Percentiles rank a stretch among this genome's conserved stretches.
phyloP scores from a whole-genome alignment of 1,140 invertebrate genomes.

The Aphidius gifuensis region DNA sequence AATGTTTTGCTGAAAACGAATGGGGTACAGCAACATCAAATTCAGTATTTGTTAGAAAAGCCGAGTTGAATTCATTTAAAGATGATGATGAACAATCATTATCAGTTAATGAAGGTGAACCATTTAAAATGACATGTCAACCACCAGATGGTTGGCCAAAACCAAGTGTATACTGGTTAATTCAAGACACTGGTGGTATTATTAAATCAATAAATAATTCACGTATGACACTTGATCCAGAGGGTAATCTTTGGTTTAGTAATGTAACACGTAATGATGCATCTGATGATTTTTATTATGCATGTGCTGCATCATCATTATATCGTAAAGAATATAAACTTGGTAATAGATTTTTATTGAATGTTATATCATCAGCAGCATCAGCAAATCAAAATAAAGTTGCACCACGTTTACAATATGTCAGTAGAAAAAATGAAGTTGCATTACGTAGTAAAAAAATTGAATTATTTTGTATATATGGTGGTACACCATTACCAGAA shows the following conservation, averaged over 20 bases:
- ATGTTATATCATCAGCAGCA: conserved; percentile 74
- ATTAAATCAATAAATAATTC: conserved; percentile 89
- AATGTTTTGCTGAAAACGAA: conserved; percentile 94
- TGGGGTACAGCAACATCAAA: conserved; percentile 93
- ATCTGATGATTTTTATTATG: conserved; percentile 79
- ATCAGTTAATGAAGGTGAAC: conserved; percentile 79
- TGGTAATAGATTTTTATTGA: conserved; percentile 76
- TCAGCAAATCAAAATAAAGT: conserved; percentile 75
- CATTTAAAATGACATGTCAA: conserved; percentile 81
- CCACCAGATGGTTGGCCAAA: conserved; percentile 93
- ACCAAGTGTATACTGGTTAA: conserved; percentile 90
- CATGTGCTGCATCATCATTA: conserved; percentile 82
- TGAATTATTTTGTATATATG: conserved; percentile 85
- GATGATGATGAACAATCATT: conserved; percentile 65
- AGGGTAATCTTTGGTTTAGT: conserved; percentile 91
- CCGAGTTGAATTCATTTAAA: conserved; percentile 89
- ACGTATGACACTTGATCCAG: conserved; percentile 89
- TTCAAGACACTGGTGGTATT: conserved; percentile 72
- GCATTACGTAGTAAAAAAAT: conserved; percentile 77
- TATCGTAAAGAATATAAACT: conserved; percentile 90
- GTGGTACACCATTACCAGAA: conserved; percentile 82
- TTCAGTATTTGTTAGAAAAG: conserved; percentile 91
- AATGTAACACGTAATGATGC: conserved; percentile 85
- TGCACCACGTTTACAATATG: conserved; percentile 76
- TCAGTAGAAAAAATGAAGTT: conserved; percentile 80